These are phyloP conservation scores for Hyppa rectilinea DNA, from an alignment of 2,888 invertebrate species.

Conservation along the genomic window DNA sequence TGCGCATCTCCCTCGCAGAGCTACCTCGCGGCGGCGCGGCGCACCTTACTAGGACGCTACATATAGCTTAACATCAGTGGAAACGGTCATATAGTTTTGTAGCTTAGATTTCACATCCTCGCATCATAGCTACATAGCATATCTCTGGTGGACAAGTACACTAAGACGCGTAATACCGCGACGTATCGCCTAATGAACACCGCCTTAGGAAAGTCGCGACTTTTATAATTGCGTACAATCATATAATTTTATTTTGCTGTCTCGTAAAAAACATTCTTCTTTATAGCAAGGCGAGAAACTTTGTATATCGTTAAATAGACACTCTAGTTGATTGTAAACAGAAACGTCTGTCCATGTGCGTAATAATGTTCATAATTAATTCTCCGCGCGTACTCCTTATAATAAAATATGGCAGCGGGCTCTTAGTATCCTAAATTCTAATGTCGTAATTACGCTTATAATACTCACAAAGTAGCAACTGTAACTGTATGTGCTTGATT, in stretches of 20 bases:
- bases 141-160: no score
- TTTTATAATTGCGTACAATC: neutral
- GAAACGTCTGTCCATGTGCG: neutral
- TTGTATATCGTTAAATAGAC: neutral
- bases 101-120: no score
- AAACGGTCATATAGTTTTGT: no score
- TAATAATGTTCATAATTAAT: constrained; percentile 32
- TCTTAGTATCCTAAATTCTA: constrained; percentile 57
- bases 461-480: constrained; percentile 15
- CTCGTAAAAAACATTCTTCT: no score
- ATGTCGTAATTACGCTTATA: constrained; percentile 45
- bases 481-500: constrained; percentile 21
- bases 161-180: neutral
- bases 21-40: no score
- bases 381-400: constrained; percentile 30
- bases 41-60: no score
- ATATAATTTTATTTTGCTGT: neutral
- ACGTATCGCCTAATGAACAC: neutral
- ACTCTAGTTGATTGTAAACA: neutral
- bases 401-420: constrained; percentile 36
- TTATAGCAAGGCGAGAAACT: neutral
- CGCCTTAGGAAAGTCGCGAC: neutral
- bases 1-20: no score
- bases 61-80: no score
- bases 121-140: no score